Percentiles rank a stretch among this genome's conserved stretches.
Evolutionary conservation across 2,888 invertebrate species (phyloP).

Genomic region (Ichneumoninae sp.): DNA sequence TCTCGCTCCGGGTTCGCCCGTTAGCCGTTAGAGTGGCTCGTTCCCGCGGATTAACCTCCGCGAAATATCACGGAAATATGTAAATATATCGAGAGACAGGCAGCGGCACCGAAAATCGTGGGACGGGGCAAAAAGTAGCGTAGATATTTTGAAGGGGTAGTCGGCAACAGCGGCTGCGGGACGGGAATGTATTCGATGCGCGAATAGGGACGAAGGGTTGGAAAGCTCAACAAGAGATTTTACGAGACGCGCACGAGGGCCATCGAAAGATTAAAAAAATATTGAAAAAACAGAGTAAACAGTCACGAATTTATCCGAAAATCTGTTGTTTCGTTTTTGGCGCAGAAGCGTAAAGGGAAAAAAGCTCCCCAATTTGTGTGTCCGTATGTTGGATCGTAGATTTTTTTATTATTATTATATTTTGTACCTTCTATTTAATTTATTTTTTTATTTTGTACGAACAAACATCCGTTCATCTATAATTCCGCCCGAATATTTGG

Average conservation of each 20-base stretch:
- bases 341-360: conserved; percentile 10
- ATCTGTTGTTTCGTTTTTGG: conserved; percentile 18
- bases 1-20: conserved; percentile 68
- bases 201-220: conserved; percentile 41
- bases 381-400: conserved; percentile 16
- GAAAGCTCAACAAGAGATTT: conserved; percentile 28
- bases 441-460: too few species aligned
- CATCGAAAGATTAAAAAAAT: conserved; percentile 47
- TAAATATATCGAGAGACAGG: conserved; percentile 78
- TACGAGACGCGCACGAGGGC: conserved; percentile 35
- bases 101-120: conserved; percentile 59
- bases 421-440: too few species aligned
- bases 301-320: neutral
- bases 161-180: conserved; percentile 30
- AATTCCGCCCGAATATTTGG: conserved; percentile 42
- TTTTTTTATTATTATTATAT: conserved; percentile 14
- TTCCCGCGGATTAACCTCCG: conserved; percentile 76
- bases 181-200: conserved; percentile 30
- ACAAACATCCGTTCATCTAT: conserved; percentile 10
- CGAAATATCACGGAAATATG: conserved; percentile 80
- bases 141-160: conserved; percentile 27
- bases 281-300: neutral
- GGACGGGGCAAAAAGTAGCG: conserved; percentile 28
- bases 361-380: conserved; percentile 13
- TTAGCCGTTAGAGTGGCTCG: conserved; percentile 40